Percentiles rank a stretch among this genome's conserved stretches.
These are phyloP conservation scores for Neotoxoptera formosana DNA, from an alignment of 1,140 invertebrate species.

Conservation along the genomic window DNA sequence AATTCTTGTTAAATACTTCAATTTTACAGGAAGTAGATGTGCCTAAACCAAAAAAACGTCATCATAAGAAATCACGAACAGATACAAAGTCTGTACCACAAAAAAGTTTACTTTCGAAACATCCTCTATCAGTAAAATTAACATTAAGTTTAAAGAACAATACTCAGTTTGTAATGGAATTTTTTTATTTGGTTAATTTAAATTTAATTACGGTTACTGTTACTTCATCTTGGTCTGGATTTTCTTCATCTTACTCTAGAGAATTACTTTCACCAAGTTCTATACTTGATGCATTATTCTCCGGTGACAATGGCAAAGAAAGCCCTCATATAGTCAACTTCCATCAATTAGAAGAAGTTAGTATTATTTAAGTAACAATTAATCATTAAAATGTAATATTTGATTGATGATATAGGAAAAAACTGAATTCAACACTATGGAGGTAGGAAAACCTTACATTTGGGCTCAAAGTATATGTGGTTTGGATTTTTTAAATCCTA, in stretches of 20 bases:
- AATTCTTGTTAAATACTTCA: background rate
- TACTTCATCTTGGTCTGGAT: slow-evolving; percentile 48
- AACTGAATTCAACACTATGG: slow-evolving; percentile 41
- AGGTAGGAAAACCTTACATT: slow-evolving; percentile 50
- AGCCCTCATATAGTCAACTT: slow-evolving; percentile 46
- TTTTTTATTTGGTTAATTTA: slow-evolving; percentile 56
- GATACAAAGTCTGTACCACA: slow-evolving; percentile 51
- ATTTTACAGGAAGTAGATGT: slow-evolving; percentile 40
- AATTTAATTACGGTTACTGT: slow-evolving; percentile 49
- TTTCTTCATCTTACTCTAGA: slow-evolving; percentile 49
- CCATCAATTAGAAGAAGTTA: slow-evolving; percentile 52
- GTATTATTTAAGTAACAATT: background rate
- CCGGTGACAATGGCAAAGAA: slow-evolving; percentile 35
- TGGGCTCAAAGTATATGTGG: slow-evolving; percentile 55
- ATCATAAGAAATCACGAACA: slow-evolving; percentile 54
- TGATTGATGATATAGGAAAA: slow-evolving; percentile 20
- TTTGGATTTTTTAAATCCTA: slow-evolving; percentile 46
- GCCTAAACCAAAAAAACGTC: slow-evolving; percentile 54
- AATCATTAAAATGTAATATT: background rate
- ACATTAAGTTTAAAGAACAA: slow-evolving; percentile 46
- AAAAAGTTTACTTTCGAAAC: slow-evolving; percentile 33
- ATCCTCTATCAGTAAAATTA: slow-evolving; percentile 49
- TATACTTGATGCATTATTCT: slow-evolving; percentile 51
- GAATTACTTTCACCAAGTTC: slow-evolving; percentile 49
- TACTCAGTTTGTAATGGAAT: slow-evolving; percentile 47